Evolutionary conservation across 2,797 vertebrate species (phyloP), one percentile per base, ranked within the genome.

Genomic region (Setipinna tenuifilis): DNA sequence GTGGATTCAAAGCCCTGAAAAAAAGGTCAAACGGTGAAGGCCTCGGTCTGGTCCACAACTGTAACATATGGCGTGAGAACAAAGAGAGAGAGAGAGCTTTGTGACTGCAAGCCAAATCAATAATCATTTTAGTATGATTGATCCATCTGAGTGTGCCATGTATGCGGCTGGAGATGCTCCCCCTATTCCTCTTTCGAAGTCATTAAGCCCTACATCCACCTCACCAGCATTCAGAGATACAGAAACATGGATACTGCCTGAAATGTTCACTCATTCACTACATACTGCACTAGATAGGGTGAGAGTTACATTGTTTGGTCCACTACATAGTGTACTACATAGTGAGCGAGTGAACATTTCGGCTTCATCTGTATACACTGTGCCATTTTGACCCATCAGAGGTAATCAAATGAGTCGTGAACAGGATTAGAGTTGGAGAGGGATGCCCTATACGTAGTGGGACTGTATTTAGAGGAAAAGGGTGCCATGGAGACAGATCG

Each of bases 111-210:
- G 68, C 71, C 71, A 78, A 78, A 78, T 78, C 35, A 21, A 78
- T 78, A 78, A 78, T 44, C 35, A 44, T 44, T 78, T 78, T 78
- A 44, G 31, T 78, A 78, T 78, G 71, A 44, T 78, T 78, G 71
- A 78, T 78, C 71, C 41, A 78, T 78, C 71, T 44, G 71, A 41
- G 0, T 17, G 68, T 75, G 68, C 28, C 6, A 3, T 31, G 6
- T 35, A 75, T 75, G 14, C 14, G 14, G 68, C 6, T 44, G 71
- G 25, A 78, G 35, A 17, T 44, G 71, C 35, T 35, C 71, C 19
- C 17, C 31, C 41, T 1, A 9, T 44, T 9, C 4, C 35, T 78
- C 35, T 41, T 41, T 44, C 28, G 28, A 41, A 17, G 31, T 35
- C 28, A 41, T 75, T 35, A 19, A 75, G 35, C 68, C 35, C 16